A percentile compares a stretch with the other conserved stretches of the same genome.
These are phyloP conservation scores for Rhinolophus ferrumequinum DNA, from an alignment of 2,113 vertebrate genomes.

Conservation along the genomic window DNA sequence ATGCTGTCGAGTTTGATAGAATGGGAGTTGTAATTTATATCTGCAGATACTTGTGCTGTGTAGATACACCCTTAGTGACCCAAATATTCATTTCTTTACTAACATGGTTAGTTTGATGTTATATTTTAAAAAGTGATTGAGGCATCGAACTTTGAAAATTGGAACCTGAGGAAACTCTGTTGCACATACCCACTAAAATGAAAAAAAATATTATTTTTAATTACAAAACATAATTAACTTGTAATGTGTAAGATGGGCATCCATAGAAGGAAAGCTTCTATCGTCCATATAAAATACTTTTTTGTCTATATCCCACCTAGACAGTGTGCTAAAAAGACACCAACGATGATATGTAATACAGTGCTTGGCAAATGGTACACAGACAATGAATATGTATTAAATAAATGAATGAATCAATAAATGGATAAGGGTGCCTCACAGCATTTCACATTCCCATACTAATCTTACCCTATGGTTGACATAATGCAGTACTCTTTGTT, in stretches of 20 bases:
- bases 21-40: neutral
- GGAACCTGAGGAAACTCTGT: neutral
- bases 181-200: neutral
- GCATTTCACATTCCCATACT: neutral
- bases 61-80: neutral
- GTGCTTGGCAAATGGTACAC: neutral
- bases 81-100: neutral
- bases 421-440: neutral
- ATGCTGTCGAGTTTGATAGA: neutral
- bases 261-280: neutral
- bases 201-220: neutral
- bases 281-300: neutral
- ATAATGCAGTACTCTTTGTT: neutral
- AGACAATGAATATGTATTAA: neutral
- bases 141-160: neutral
- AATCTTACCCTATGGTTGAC: neutral
- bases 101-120: neutral
- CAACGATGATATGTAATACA: neutral
- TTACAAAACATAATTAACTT: neutral
- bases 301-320: neutral
- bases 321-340: neutral
- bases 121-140: slow-evolving; percentile 16
- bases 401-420: neutral
- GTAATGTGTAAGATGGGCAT: neutral
- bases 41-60: neutral